Base-by-base conservation (phyloP, 2,113 vertebrate species). In the Lontra canadensis region DNA sequence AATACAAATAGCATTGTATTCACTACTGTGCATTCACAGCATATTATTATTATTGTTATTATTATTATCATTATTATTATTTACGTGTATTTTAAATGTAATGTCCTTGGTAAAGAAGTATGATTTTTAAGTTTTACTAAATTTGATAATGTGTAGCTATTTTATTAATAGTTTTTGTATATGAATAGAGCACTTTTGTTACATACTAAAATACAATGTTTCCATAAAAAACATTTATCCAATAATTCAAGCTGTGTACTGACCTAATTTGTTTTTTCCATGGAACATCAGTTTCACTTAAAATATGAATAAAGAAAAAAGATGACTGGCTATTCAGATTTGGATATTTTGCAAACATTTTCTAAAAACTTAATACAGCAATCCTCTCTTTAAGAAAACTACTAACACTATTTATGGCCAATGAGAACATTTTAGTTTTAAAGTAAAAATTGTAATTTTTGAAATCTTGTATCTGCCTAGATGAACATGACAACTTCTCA, bases 121-220 rank as follows among this genome's bases (percentile, higher is more conserved):
- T 69, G 7, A 69, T 69, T 67, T 97, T 89, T 44, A 59, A 89
- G 94, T 82, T 96, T 84, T 69, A 71, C 82, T 93, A 63, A 86
- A 93, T 69, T 95, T 61, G n/a, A 61, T 90, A 7, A 1, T 52
- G 7, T 2, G 6, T 61, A 71, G 21, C n/a, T 71, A 44, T 76
- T 25, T 95, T 86, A 91, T 96, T 95, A 89, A 86, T 63, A 83
- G 0, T 42, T 73, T 69, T 63, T 85, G 14, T 59, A 69, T 67
- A 14, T 55, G 23, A 29, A 81, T 17, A 47, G n/a, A 85, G 4
- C 0, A 31, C 6, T 34, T 96, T 25, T 42, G 31, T 4, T 61
- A 23, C 55, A 95, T 86, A 74, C 5, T 5, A 76, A 93, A 93
- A 81, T 67, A 61, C 8, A 97, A n/a, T 1, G 13, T 47, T 63